phyloP scores from a whole-genome alignment of 2,888 invertebrate species.

The Amphipyra tragopoginis region DNA sequence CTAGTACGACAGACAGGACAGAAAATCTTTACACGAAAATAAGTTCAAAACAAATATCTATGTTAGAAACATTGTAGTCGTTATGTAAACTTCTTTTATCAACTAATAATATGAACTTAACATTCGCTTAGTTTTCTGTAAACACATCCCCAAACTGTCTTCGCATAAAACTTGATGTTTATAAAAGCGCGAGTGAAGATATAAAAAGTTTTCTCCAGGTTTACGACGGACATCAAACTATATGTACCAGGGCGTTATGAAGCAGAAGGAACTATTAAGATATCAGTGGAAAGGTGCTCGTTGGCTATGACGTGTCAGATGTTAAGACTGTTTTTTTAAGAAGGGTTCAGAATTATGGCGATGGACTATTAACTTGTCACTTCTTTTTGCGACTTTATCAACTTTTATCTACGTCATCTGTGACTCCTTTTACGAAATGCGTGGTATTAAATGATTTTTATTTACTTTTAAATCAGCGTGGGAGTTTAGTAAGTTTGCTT shows the following conservation, averaged over 20 bases:
- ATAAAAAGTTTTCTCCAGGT: conserved; percentile 56
- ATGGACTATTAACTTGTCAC: neutral
- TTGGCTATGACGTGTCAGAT: conserved; percentile 4
- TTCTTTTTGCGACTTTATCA: neutral
- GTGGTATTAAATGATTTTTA: neutral
- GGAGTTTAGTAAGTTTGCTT: neutral
- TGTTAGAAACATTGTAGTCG: too few relatives aligned
- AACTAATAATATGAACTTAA: conserved; percentile 30
- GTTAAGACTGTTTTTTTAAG: neutral
- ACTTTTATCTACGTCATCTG: too few relatives aligned
- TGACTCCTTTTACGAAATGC: neutral
- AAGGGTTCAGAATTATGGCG: neutral
- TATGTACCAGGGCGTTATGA: conserved; percentile 57
- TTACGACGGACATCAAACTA: conserved; percentile 59
- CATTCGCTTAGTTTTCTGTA: conserved; percentile 50
- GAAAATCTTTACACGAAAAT: too few relatives aligned
- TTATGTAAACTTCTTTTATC: conserved; percentile 33
- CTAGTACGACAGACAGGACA: too few relatives aligned
- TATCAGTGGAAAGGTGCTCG: conserved; percentile 40
- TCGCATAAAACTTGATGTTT: conserved; percentile 55
- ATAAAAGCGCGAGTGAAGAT: conserved; percentile 46
- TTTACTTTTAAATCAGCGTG: neutral
- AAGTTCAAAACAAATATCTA: too few relatives aligned
- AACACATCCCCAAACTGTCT: conserved; percentile 46
- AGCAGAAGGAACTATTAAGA: conserved; percentile 47